A percentile compares a stretch with the other conserved stretches of the same genome.
Conservation (phyloP, 1,140 invertebrate species). For the Hycleus phaleratus region DNA sequence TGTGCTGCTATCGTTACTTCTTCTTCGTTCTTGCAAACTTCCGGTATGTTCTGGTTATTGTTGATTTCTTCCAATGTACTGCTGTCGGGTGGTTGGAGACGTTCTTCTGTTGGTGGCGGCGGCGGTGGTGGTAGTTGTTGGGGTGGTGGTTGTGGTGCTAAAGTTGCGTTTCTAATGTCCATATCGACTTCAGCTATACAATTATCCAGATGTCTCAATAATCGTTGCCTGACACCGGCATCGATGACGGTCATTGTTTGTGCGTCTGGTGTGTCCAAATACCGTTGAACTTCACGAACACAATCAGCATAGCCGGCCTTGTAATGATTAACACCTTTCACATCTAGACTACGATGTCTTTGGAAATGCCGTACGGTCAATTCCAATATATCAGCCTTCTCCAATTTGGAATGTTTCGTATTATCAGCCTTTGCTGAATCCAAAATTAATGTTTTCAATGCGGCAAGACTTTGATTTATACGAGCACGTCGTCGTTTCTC, state of each 20-base stretch:
- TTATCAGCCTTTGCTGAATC: constrained; percentile 58
- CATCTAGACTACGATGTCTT: constrained; percentile 57
- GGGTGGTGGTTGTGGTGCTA: constrained; percentile 11
- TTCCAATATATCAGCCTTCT: constrained; percentile 91
- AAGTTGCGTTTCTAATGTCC: constrained; percentile 48
- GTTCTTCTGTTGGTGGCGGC: constrained; percentile 31
- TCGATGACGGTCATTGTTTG: constrained; percentile 57
- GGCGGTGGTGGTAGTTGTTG: constrained; percentile 19
- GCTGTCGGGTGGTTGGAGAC: constrained; percentile 20
- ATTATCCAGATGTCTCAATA: constrained; percentile 62
- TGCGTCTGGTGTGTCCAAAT: constrained; percentile 58
- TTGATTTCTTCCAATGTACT: constrained; percentile 15
- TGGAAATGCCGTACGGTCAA: constrained; percentile 83
- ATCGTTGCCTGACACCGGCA: constrained; percentile 56
- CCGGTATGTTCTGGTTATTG: constrained; percentile 12
- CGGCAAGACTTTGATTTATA: constrained; percentile 81
- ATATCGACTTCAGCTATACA: constrained; percentile 63
- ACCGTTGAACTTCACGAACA: constrained; percentile 62
- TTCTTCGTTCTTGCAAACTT: constrained; percentile 1
- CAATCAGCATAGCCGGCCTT: constrained; percentile 74
- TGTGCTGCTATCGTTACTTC: constrained; percentile 9
- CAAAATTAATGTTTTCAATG: constrained; percentile 76
- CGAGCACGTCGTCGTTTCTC: constrained; percentile 80
- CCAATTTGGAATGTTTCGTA: constrained; percentile 70
- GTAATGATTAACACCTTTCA: constrained; percentile 51